Percentiles rank a stretch among this genome's conserved stretches.
Conservation (phyloP, 2,888 invertebrate species). For the Hyalella azteca region DNA sequence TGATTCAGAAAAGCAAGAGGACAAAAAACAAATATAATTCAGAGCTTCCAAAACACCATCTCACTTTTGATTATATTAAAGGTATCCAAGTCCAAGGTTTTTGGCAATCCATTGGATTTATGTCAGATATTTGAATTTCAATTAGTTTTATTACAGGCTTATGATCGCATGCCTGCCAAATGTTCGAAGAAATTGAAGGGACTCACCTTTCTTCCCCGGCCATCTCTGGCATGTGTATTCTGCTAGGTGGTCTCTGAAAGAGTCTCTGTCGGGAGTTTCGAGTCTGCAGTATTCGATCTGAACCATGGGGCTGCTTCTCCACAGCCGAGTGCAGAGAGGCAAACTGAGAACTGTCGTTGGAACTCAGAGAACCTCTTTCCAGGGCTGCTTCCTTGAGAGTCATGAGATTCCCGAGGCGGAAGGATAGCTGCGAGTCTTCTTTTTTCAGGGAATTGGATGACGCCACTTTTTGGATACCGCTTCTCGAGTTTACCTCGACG, state of each 20-base stretch:
- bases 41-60: no score
- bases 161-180: no score
- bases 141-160: no score
- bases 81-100: no score
- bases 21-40: no score
- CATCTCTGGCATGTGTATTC: constrained; percentile 12
- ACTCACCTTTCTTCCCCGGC: constrained; percentile 16
- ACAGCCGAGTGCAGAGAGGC: not conserved
- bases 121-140: no score
- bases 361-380: constrained; percentile 15
- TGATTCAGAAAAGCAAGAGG: no score
- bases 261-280: constrained; percentile 25
- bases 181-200: no score
- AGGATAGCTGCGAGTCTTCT: constrained; percentile 12
- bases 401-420: not conserved
- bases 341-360: not conserved
- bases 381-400: constrained; percentile 1
- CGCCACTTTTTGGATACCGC: not conserved
- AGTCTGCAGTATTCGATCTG: not conserved
- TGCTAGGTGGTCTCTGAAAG: constrained; percentile 3
- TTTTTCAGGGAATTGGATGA: not conserved
- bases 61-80: no score
- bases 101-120: no score
- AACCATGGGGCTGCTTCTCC: not conserved
- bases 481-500: not conserved